Conservation (phyloP, 2,797 vertebrate species). For the Gobio occitaniae region DNA sequence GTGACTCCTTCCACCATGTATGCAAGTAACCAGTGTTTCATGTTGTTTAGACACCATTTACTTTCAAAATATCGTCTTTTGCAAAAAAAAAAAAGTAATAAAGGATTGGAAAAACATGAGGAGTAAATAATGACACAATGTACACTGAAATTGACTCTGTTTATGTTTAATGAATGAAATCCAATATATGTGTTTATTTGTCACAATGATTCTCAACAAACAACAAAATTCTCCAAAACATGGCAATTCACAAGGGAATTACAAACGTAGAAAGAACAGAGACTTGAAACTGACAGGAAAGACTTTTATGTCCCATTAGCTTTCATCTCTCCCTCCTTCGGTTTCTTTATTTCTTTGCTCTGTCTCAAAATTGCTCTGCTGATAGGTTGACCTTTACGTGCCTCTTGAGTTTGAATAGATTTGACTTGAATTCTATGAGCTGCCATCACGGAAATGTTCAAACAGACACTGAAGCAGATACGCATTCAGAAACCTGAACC, state of each 20-base stretch:
- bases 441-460: slow-evolving; percentile 57
- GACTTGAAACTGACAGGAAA: neutral
- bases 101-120: neutral
- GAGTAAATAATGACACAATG: neutral
- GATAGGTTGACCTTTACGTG: slow-evolving; percentile 58
- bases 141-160: neutral
- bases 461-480: slow-evolving; percentile 52
- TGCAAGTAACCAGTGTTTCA: no score
- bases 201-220: slow-evolving; percentile 8
- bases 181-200: neutral
- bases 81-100: neutral
- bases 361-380: slow-evolving; percentile 50
- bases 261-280: slow-evolving; percentile 32
- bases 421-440: slow-evolving; percentile 57
- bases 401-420: slow-evolving; percentile 58
- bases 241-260: slow-evolving; percentile 3
- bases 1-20: neutral
- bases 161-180: neutral
- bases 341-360: slow-evolving; percentile 10
- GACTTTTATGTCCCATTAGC: slow-evolving; percentile 39
- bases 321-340: slow-evolving; percentile 11
- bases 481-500: slow-evolving; percentile 1
- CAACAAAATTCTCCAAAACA: slow-evolving; percentile 11
- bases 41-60: neutral
- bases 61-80: neutral